Percentiles rank a stretch among this genome's conserved stretches.
Evolutionary conservation across 2,797 vertebrate genomes (phyloP).

Genomic region (Thamnophis elegans): DNA sequence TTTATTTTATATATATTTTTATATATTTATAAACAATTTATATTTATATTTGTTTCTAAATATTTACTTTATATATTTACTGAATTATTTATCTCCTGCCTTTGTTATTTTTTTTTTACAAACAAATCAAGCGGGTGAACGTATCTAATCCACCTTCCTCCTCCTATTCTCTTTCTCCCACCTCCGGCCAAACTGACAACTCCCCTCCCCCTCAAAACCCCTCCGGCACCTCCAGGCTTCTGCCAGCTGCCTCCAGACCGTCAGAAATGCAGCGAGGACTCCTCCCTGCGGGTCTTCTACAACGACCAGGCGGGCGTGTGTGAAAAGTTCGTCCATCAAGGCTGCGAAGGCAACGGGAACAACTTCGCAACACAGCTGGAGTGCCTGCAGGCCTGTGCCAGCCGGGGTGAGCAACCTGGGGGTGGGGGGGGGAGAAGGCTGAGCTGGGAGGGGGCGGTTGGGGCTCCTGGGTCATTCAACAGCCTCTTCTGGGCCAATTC

Average conservation of each 20-base stretch:
- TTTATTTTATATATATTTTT: too few species aligned
- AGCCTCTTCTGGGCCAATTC: neutral
- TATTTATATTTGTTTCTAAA: too few species aligned
- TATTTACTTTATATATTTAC: too few species aligned
- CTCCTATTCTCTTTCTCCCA: neutral
- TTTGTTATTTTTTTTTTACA: neutral
- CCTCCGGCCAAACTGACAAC: neutral
- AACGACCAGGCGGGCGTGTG: neutral
- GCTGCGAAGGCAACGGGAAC: neutral
- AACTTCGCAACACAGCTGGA: neutral
- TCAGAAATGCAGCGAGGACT: neutral
- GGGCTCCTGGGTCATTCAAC: neutral
- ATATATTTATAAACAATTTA: too few species aligned
- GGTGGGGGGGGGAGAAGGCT: neutral
- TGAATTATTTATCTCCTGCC: neutral
- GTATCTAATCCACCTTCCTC: neutral
- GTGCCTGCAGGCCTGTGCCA: neutral
- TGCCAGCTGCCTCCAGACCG: neutral
- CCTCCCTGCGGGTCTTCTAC: neutral
- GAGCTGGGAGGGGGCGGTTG: neutral
- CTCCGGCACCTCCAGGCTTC: neutral
- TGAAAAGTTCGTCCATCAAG: neutral
- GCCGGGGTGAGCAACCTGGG: neutral
- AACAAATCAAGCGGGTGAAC: neutral
- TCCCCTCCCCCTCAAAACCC: fast-evolving